Evolutionary conservation across 2,888 invertebrate genomes (phyloP), one percentile per base, ranked within the genome.

Genomic region (Drosophila rellima): DNA sequence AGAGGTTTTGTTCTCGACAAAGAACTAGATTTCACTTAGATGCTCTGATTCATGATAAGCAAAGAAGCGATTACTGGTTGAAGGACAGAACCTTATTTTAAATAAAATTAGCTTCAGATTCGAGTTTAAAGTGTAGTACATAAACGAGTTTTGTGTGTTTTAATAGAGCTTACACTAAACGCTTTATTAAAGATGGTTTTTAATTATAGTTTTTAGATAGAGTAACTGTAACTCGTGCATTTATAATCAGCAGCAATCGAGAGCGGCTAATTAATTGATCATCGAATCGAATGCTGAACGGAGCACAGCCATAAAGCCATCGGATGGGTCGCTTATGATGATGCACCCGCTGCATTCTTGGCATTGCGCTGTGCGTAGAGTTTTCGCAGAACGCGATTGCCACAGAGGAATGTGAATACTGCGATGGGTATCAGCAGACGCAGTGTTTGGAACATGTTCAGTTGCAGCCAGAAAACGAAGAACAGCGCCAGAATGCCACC

Each of bases 381-480:
- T 67, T 95, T 94, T 65, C 97, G 96, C 83, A 99, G 94, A 91
- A 99, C 94, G 79, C 97, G 95, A 92, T 98, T 98, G 2, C 99
- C 99, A 69, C 96, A 95, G 39, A 99, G 94, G 94, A 99, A 99
- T 62, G 99, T 98, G 77, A 98, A 94, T 39, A 96, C 94, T 63
- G 96, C 98, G 61, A 99, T 94, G 67, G 97, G 95, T 78, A 96
- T 93, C 85, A 99, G 94, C 93, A 97, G 98, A 82, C 97, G 96
- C 86, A 98, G 94, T 17, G 99, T 98, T 79, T 96, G 95, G 94
- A 99, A 99, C 99, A 99, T 99, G 90, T 98, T 96, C 84, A 99
- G 94, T 91, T 96, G 94, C 82, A 98, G 93, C 98, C 99, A 99
- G 94, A 99, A 98, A 87, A 96, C 93, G 57, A 95, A 95, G 93